Conservation (phyloP, 2,797 vertebrate genomes). For the Garrulus glandarius region DNA sequence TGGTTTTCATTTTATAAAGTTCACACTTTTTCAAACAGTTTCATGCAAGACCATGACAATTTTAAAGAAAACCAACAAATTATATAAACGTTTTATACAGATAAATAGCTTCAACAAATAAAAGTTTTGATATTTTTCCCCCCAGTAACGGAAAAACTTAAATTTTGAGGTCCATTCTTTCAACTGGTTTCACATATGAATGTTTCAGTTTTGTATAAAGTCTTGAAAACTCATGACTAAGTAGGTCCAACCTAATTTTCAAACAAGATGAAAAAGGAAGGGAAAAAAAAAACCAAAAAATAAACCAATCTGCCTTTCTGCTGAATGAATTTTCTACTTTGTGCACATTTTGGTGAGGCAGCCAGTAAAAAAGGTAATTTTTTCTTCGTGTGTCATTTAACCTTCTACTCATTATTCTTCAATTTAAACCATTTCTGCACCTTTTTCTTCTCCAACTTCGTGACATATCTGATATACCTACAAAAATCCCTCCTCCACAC, state of each 20-base stretch:
- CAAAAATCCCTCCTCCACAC: fast-evolving
- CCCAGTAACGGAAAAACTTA: fast-evolving
- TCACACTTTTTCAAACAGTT: background rate
- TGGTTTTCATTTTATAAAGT: background rate
- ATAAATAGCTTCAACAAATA: fast-evolving
- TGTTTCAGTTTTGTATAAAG: fast-evolving
- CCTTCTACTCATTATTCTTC: background rate
- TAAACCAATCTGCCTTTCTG: background rate
- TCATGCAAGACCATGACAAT: background rate
- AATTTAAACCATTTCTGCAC: background rate
- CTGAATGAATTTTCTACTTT: background rate
- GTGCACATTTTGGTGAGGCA: background rate
- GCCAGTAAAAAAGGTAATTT: background rate
- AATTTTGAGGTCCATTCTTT: background rate
- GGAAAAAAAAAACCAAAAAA: background rate
- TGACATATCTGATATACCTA: fast-evolving
- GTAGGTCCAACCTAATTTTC: background rate
- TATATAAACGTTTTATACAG: fast-evolving
- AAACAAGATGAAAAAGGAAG: background rate
- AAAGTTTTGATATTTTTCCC: fast-evolving
- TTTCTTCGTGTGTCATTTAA: background rate
- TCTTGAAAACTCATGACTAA: background rate
- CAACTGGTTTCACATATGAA: background rate
- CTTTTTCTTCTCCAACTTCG: background rate
- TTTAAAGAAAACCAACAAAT: fast-evolving